phyloP scores from a whole-genome alignment of 2,113 vertebrate genomes.

The Bufo gargarizans region DNA sequence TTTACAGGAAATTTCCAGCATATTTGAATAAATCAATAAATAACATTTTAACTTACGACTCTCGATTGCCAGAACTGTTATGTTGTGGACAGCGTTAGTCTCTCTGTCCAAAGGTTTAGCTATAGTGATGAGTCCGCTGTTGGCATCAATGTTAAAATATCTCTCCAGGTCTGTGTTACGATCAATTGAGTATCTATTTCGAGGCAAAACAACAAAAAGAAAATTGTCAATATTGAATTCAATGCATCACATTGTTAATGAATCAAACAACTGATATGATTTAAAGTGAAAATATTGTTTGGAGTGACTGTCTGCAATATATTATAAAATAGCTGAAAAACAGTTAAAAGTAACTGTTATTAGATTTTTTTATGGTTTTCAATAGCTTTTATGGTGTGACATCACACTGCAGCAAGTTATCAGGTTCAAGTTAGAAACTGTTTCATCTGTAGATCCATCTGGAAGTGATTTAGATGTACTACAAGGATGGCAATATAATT shows the following conservation, averaged over 20 bases:
- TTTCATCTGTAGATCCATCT: too few species aligned
- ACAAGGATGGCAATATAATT: too few species aligned
- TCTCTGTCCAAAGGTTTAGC: slow-evolving; percentile 92
- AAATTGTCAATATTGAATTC: not conserved
- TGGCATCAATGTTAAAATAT: slow-evolving; percentile 94
- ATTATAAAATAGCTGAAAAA: too few species aligned
- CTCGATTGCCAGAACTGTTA: slow-evolving; percentile 94
- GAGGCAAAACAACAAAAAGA: not conserved
- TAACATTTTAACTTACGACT: slow-evolving; percentile 81
- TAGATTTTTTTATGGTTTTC: too few species aligned
- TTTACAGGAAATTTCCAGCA: not conserved
- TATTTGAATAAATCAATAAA: not conserved
- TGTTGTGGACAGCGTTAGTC: slow-evolving; percentile 90
- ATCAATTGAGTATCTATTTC: slow-evolving; percentile 91
- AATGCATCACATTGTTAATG: not conserved
- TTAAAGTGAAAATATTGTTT: too few species aligned
- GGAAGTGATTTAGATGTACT: too few species aligned
- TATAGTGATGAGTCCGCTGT: slow-evolving; percentile 89
- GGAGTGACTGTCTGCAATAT: too few species aligned
- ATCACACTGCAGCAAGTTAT: too few species aligned
- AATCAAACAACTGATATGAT: not conserved
- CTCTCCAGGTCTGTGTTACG: slow-evolving; percentile 96
- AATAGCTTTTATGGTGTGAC: too few species aligned
- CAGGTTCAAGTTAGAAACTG: too few species aligned
- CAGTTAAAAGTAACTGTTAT: too few species aligned